Evolutionary conservation across 2,113 vertebrate genomes (phyloP).

Genomic region (Oxyruncus cristatus): DNA sequence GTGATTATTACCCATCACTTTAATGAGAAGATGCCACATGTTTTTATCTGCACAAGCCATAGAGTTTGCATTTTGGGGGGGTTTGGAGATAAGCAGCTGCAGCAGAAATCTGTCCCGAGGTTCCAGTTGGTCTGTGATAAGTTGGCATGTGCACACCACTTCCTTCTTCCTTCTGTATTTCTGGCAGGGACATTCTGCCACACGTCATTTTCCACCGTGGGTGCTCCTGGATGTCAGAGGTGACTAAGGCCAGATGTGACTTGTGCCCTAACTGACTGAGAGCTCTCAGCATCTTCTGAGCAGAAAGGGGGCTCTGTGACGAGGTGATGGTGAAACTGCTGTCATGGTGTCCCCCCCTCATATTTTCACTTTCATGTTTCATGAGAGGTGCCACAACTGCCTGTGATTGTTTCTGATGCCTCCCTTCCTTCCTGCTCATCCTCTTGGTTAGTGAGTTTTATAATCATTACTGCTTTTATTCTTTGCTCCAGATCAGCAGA

Average conservation of each 20-base stretch:
- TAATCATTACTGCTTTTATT: not conserved
- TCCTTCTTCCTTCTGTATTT: not conserved
- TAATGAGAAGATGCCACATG: not conserved
- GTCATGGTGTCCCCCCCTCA: fast-evolving
- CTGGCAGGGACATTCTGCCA: not conserved
- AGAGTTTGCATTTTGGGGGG: fast-evolving
- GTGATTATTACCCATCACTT: fast-evolving
- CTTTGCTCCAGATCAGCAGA: not conserved
- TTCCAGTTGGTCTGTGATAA: not conserved
- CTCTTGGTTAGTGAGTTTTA: not conserved
- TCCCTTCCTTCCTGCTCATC: not conserved
- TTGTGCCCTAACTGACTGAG: not conserved
- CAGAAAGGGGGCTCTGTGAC: not conserved
- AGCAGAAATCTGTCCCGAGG: not conserved
- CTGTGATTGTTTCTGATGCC: not conserved
- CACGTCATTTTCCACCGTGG: not conserved
- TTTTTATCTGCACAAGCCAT: not conserved
- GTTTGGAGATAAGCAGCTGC: not conserved
- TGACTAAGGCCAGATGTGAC: fast-evolving
- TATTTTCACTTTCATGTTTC: not conserved
- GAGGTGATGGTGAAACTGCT: not conserved
- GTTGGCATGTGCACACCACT: not conserved
- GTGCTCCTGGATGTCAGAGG: not conserved
- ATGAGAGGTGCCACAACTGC: not conserved
- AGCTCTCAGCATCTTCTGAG: fast-evolving